phyloP scores from a whole-genome alignment of 2,888 invertebrate genomes.

The Agrilus cyanescens region DNA sequence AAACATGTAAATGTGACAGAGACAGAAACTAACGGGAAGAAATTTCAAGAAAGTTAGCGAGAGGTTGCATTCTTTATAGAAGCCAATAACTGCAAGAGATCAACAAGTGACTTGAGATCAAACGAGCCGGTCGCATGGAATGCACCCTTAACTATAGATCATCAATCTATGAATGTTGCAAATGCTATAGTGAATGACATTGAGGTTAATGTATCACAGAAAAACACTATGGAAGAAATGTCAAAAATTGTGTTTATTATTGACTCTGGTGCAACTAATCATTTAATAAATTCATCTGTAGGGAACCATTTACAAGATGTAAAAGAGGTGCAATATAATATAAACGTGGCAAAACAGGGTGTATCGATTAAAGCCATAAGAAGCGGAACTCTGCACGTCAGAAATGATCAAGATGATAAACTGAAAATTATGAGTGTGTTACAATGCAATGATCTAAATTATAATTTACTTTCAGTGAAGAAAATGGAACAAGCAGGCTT shows the following conservation, averaged over 20 bases:
- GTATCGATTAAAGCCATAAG: conserved; percentile 13
- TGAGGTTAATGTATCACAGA: no score
- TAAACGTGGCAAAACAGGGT: conserved; percentile 17
- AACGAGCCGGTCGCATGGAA: no score
- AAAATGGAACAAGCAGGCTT: conserved; percentile 10
- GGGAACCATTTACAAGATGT: conserved; percentile 9
- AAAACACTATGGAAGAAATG: no score
- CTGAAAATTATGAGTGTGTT: conserved; percentile 8
- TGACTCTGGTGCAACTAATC: conserved; percentile 19
- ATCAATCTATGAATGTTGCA: no score
- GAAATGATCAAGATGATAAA: conserved; percentile 4
- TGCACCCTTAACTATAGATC: no score
- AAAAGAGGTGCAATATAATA: conserved; percentile 10
- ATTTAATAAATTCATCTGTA: conserved; percentile 12
- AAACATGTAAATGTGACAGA: no score
- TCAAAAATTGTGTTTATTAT: conserved; percentile 14
- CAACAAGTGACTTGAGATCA: no score
- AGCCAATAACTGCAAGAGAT: no score
- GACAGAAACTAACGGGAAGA: no score
- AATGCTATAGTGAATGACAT: no score
- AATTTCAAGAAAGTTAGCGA: no score
- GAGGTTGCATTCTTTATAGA: no score
- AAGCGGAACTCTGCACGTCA: conserved; percentile 13
- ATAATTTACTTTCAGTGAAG: conserved; percentile 10
- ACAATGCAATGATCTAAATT: conserved; percentile 9